These are phyloP conservation scores for Drosophila lacicola DNA, from an alignment of 2,888 invertebrate species.

Conservation along the genomic window DNA sequence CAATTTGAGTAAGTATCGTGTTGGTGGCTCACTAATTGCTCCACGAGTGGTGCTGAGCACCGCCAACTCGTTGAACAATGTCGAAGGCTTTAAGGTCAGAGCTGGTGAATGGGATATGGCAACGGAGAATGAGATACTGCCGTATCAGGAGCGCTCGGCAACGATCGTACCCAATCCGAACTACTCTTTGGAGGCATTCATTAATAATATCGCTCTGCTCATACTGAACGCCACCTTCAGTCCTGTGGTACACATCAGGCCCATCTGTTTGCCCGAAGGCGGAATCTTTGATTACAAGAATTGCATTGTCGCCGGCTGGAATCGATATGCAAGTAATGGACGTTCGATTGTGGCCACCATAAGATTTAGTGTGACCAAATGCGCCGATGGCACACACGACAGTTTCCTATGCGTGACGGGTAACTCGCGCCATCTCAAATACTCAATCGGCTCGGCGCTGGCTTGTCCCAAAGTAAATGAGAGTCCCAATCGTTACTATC, in stretches of 20 bases:
- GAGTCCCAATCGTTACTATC: conserved; percentile 15
- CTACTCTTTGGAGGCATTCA: rapidly evolving
- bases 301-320: conserved; percentile 46
- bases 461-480: conserved; percentile 12
- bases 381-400: not conserved
- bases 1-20: rapidly evolving
- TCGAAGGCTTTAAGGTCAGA: not conserved
- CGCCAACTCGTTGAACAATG: rapidly evolving
- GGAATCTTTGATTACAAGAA: not conserved
- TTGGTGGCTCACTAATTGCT: conserved; percentile 29
- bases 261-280: conserved; percentile 6
- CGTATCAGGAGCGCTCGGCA: conserved; percentile 14
- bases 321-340: rapidly evolving
- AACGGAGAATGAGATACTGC: conserved; percentile 9
- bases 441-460: conserved; percentile 18
- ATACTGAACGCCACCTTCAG: conserved; percentile 15
- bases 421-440: rapidly evolving
- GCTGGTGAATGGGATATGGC: conserved; percentile 46
- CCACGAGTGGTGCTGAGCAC: conserved; percentile 11
- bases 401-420: conserved; percentile 2
- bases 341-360: not conserved
- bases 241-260: conserved; percentile 3
- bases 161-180: not conserved
- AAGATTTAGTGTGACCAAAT: not conserved
- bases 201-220: conserved; percentile 35